Base-by-base conservation (phyloP, 2,113 vertebrate genomes). In the Semicossyphus pulcher region DNA sequence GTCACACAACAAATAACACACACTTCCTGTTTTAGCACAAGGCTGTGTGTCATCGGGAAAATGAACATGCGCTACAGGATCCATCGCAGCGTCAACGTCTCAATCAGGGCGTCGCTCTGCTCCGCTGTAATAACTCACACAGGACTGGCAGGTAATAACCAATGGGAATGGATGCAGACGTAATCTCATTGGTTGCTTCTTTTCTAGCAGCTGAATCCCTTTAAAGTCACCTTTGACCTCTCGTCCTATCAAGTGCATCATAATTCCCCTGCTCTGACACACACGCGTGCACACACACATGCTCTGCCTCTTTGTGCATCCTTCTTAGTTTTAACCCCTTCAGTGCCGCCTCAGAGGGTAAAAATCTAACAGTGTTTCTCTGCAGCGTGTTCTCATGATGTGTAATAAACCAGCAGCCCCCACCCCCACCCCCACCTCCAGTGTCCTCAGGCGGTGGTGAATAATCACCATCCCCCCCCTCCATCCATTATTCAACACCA, bases 401-500 rank as follows among this genome's bases (percentile, higher is more conserved):
- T 65, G 73, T 74, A 84, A 84, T 71, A 59, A 83, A 59, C 41
- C 25, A 45, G 18, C 25, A 63, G 37, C 14, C 53, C 64, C 76
- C 44, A 64, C 67, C 53, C 64, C 76, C 44, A 64, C 67, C 76
- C 73, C 80, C 72, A 75, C 25, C 51, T n/a, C 51, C 3, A 28
- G 64, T 44, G 42, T 81, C 71, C 56, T 7, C 36, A 63, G 70
- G 73, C 58, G 42, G 44, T 44, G 45, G 49, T 64, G 78, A 84
- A 77, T 77, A 81, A 80, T 84, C 31, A 56, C 29, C 42, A 15
- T 6, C 21, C 59, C 42, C 26, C 49, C 45, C 80, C 39, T 51
- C 58, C 53, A 91, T 90, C 45, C 76, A 91, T 93, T 88, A 91
- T 93, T 89, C 75, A 92, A 66, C 18, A 77, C 49, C 61, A 5